Evolutionary conservation across 30 jellyfish, hydroid and myxozoan species (phyloP), one percentile per base, ranked within the genome.

Genomic region (Chrysaora quinquecirrha): DNA sequence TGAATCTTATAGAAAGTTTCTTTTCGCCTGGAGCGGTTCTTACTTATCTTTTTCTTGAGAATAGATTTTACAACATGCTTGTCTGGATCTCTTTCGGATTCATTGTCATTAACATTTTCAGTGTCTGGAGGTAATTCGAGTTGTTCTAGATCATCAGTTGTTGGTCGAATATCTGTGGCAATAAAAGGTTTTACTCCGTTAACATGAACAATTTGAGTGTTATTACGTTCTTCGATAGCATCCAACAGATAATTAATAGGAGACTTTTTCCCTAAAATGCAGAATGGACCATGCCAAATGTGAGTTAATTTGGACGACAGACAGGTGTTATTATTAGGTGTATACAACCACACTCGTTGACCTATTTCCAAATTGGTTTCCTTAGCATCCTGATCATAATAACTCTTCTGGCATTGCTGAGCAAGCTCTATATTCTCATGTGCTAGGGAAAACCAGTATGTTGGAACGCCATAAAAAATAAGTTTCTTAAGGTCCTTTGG

Each of bases 201-300:
- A n/a, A n/a, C n/a, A n/a, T n/a, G 94, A n/a, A 83, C 93, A 19
- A 23, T 54, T 34, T 69, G 86, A 34, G 61, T 48, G 11, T 54
- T 30, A 16, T 71, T 63, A 1, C 86, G 61, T 19, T 67, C 83
- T 30, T 75, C 96, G 19, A 54, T 63, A 6, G 75, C 61, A 22
- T 77, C 83, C 20, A 87, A 38, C 24, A 19, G 84, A 49, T 50
- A 76, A 30, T 78, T 75, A 1, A 78, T 87, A 12, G 87, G 83
- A 0, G 96, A 87, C 67, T 24, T 32, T 49, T 87, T 77, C n/a
- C 64, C 76, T 56, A 65, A 27, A n/a, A 87, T 68, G n/a, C 96
- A 82, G 60, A 48, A 87, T 63, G 96, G 91, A 3, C 96, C 91
- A 25, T 87, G 91, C 83, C 89, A 87, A 16, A 32, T 76, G 61